Evolutionary conservation across 2,113 vertebrate genomes (phyloP).

Genomic region (Ammodytes dubius): DNA sequence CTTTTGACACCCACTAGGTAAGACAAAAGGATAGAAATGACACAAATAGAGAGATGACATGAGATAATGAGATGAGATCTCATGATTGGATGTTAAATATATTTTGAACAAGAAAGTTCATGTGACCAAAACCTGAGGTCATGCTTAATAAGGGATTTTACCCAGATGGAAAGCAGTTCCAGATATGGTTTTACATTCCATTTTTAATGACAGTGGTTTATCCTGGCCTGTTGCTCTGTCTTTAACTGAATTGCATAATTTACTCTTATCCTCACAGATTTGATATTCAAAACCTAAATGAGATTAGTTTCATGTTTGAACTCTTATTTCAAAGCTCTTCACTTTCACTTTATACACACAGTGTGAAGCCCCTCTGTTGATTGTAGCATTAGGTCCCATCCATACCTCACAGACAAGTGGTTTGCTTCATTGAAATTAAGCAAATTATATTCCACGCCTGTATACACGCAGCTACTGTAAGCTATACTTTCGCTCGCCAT

Average conservation of each 20-base stretch:
- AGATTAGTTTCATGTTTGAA: slow-evolving; percentile 35
- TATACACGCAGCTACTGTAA: slow-evolving; percentile 70
- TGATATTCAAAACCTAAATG: slow-evolving; percentile 40
- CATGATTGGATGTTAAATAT: background rate
- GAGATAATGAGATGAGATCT: no score
- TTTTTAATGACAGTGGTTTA: slow-evolving; percentile 26
- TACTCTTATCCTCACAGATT: slow-evolving; percentile 15
- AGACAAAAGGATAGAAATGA: no score
- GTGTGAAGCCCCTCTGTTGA: slow-evolving; percentile 49
- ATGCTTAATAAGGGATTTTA: slow-evolving; percentile 13
- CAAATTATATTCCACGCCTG: slow-evolving; percentile 84
- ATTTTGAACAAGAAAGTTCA: background rate
- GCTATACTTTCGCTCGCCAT: slow-evolving; percentile 84
- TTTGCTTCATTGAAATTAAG: slow-evolving; percentile 82
- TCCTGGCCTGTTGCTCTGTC: background rate
- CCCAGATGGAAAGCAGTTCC: slow-evolving; percentile 18
- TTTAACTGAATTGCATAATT: slow-evolving; percentile 30
- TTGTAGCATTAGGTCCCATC: slow-evolving; percentile 58
- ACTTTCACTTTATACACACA: slow-evolving; percentile 47
- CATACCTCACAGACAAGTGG: slow-evolving; percentile 67
- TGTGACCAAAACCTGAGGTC: slow-evolving; percentile 33
- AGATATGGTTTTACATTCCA: background rate
- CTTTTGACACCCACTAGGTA: no score
- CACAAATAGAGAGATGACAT: no score
- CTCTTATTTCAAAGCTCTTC: slow-evolving; percentile 43